Evolutionary conservation across 2,113 vertebrate species (phyloP).

Genomic region (Lepus europaeus): DNA sequence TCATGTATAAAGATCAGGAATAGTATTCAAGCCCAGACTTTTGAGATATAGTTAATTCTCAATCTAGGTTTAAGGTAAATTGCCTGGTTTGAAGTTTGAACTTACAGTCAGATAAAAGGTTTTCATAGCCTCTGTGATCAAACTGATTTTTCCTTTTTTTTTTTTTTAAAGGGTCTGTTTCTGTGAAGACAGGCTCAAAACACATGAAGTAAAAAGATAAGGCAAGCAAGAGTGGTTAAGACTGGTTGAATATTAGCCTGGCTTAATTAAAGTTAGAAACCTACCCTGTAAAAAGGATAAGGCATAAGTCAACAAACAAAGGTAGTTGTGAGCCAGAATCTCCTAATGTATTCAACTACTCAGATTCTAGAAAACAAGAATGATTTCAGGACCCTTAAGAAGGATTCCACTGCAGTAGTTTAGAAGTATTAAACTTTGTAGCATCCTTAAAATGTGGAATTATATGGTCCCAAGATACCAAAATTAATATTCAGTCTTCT

Average conservation of each 20-base stretch:
- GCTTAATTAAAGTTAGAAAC: conserved; percentile 23
- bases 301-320: neutral
- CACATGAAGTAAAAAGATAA: neutral
- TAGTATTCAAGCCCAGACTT: neutral
- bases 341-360: neutral
- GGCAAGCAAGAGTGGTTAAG: neutral
- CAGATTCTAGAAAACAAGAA: conserved; percentile 12
- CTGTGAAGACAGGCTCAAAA: neutral
- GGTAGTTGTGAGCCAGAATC: neutral
- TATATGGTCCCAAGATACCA: neutral
- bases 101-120: neutral
- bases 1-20: neutral
- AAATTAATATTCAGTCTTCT: conserved; percentile 19
- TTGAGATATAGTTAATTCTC: neutral
- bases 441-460: neutral
- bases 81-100: conserved; percentile 13
- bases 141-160: conserved; percentile 4
- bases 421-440: neutral
- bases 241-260: neutral
- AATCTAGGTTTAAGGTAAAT: conserved; percentile 13
- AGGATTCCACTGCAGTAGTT: neutral
- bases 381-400: neutral
- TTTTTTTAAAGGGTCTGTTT: neutral
- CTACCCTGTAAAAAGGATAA: neutral
- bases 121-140: neutral